phyloP scores from a whole-genome alignment of 2,113 vertebrate species.

The Myiopsitta monachus region DNA sequence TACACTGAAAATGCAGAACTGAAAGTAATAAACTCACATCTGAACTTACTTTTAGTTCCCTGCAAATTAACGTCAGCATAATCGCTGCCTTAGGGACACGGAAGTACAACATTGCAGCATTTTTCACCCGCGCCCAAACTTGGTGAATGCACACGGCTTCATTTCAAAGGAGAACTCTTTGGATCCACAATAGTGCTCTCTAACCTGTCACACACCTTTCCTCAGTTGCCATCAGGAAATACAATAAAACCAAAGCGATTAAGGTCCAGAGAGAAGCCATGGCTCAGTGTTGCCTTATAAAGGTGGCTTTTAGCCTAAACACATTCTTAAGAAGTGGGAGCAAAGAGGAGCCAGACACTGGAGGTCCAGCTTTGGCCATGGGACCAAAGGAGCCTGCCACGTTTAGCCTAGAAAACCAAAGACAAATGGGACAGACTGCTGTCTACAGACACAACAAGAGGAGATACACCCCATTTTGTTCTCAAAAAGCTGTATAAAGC shows the following conservation, averaged over 20 bases:
- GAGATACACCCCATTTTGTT: not conserved
- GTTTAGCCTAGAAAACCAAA: not conserved
- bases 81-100: not conserved
- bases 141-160: rapidly evolving
- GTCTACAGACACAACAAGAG: not conserved
- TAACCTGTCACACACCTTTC: not conserved
- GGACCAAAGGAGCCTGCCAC: not conserved
- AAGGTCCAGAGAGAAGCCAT: not conserved
- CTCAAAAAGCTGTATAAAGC: not conserved
- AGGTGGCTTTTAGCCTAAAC: not conserved
- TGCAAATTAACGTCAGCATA: not conserved
- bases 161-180: not conserved
- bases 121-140: not conserved
- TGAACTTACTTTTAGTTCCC: not conserved
- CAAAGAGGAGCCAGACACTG: not conserved
- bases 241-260: not conserved
- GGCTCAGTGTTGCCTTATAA: not conserved
- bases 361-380: not conserved
- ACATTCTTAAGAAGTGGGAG: not conserved
- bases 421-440: not conserved
- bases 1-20: not conserved
- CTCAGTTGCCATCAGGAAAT: not conserved
- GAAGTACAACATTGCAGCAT: not conserved
- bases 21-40: not conserved
- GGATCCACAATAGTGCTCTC: not conserved